Evolutionary conservation across 2,888 invertebrate species (phyloP).

Genomic region (Tridacna gigas): DNA sequence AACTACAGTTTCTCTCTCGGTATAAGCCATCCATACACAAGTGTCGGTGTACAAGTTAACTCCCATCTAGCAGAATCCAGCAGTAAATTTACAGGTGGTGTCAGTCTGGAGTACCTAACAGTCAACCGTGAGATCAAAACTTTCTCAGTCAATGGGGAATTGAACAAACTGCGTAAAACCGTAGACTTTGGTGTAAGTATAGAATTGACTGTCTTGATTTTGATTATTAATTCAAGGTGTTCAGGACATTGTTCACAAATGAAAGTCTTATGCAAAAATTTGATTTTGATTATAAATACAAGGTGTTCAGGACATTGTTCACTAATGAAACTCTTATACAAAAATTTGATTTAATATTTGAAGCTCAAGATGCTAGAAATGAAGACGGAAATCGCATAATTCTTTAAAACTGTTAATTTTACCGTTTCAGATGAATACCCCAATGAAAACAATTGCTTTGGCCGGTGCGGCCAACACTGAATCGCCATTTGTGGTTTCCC

Average conservation of each 20-base stretch:
- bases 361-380: too few species aligned
- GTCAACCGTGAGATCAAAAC: constrained; percentile 64
- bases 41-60: constrained; percentile 70
- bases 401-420: neutral
- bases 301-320: too few species aligned
- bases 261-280: neutral
- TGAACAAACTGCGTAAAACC: constrained; percentile 64
- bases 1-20: constrained; percentile 72
- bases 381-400: too few species aligned
- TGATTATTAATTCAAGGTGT: neutral
- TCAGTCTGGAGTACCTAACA: constrained; percentile 72
- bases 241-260: neutral
- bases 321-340: too few species aligned
- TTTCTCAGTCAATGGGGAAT: constrained; percentile 66
- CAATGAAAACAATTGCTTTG: constrained; percentile 70
- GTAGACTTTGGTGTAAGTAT: constrained; percentile 69
- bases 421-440: constrained; percentile 64
- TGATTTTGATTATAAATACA: too few species aligned
- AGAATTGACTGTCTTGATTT: neutral
- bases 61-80: constrained; percentile 66
- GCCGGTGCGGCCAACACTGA: constrained; percentile 56
- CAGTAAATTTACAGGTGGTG: constrained; percentile 61
- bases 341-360: too few species aligned
- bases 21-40: constrained; percentile 73
- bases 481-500: constrained; percentile 60